Percentiles rank a stretch among this genome's conserved stretches.
These are phyloP conservation scores for Rhopalosiphum maidis DNA, from an alignment of 1,140 invertebrate genomes.

Conservation along the genomic window DNA sequence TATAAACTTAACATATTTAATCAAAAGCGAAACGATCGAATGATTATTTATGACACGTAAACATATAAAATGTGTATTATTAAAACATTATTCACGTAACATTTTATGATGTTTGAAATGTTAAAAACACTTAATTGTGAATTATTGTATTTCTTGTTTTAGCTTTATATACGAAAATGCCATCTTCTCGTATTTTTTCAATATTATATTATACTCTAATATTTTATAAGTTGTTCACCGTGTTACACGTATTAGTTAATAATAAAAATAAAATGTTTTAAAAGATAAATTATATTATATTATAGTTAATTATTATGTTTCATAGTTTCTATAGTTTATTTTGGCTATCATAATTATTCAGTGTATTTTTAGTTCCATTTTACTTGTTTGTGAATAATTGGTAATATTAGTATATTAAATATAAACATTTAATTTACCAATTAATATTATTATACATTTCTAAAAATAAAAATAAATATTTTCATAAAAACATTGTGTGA, in stretches of 20 bases:
- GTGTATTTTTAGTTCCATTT: neutral
- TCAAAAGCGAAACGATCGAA: neutral
- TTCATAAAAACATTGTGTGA: too few species aligned
- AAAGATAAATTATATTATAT: neutral
- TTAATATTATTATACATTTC: neutral
- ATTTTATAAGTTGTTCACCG: neutral
- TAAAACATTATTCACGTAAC: neutral
- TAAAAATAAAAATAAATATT: neutral
- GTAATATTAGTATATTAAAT: neutral
- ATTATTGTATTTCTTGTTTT: too few species aligned
- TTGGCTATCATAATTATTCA: neutral
- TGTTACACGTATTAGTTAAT: neutral
- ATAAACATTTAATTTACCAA: neutral
- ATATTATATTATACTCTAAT: neutral
- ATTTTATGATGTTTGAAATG: neutral
- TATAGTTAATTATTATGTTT: neutral
- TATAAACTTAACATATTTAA: neutral
- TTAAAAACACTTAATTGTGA: neutral
- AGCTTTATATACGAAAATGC: too few species aligned
- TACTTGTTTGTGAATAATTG: neutral
- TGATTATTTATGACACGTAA: neutral
- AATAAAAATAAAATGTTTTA: neutral
- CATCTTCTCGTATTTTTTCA: neutral
- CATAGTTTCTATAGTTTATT: neutral
- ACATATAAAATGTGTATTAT: neutral